Base-by-base conservation (phyloP, 2,113 vertebrate species). In the Xenus cinereus region DNA sequence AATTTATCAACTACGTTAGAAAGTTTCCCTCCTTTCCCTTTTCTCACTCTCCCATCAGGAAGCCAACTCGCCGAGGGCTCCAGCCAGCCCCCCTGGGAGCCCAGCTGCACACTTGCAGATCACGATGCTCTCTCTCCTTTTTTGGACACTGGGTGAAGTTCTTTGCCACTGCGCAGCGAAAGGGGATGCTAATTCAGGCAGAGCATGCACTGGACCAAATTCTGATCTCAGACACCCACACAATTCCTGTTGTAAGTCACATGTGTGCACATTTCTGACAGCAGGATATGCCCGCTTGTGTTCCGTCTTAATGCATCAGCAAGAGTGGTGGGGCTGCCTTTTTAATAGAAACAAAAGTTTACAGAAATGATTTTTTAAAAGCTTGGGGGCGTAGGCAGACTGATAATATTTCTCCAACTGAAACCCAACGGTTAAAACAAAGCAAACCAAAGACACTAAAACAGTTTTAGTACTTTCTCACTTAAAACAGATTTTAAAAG, bases 401-500 rank as follows among this genome's bases (percentile, higher is more conserved):
- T 87, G 74, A 53, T 66, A 85, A 35, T 63, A 19, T 41, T 66
- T 59, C 74, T 75, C 48, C 27, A 84, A 3, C 37, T 54, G 59
- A 82, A 68, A 33, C 16, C 32, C 59, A 35, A 4, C 14, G 23
- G 50, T 81, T 66, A 63, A 82, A 89, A 75, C 6, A 62, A 43
- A 74, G 45, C 48, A 92, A 95, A 85, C 6, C 13, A 75, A 92
- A 79, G 28, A 73, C 68, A 50, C 37, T 67, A 62, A 95, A 95
- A 20, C 30, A 41, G 32, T 51, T 73, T 43, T 7, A 66, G 69
- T 62, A 66, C 82, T 96, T 78, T 89, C 94, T 97, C 87, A 84
- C 90, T 97, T 94, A 95, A 94, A 97, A 96, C 63, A 72, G 93
- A 87, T 94, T 95, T 91, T 79, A 51, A 37, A 89, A 69, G 84